phyloP scores from a whole-genome alignment of 2,888 invertebrate species.

The Dryobotodes eremita region DNA sequence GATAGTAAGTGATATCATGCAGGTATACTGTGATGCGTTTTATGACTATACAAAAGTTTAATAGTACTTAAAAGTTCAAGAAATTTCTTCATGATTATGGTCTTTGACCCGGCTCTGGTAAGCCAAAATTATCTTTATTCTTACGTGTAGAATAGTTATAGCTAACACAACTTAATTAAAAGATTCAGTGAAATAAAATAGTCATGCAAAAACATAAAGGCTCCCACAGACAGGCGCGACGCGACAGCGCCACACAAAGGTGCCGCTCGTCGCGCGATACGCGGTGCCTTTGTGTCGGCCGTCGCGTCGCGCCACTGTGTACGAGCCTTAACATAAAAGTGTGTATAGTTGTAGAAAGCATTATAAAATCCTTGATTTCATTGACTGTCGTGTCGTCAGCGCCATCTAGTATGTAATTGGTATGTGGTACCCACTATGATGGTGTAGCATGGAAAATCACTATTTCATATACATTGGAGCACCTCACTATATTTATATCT shows the following conservation, averaged over 20 bases:
- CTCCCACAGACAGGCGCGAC: too few species aligned
- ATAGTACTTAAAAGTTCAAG: neutral
- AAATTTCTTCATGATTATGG: neutral
- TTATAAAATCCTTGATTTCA: conserved; percentile 10
- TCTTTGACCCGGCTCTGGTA: neutral
- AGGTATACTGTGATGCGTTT: conserved; percentile 22
- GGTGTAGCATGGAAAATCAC: conserved; percentile 54
- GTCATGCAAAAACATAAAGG: neutral
- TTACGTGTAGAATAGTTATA: neutral
- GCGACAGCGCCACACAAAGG: too few species aligned
- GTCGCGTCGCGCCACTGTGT: too few species aligned
- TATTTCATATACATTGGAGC: conserved; percentile 47
- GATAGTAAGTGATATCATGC: conserved; percentile 7
- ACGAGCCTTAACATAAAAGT: too few species aligned
- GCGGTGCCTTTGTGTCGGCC: too few species aligned
- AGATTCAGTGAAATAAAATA: neutral
- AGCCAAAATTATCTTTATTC: neutral
- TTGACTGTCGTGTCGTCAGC: neutral
- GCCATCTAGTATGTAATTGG: conserved; percentile 36
- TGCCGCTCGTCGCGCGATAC: too few species aligned
- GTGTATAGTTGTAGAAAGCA: conserved; percentile 26
- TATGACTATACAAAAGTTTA: neutral
- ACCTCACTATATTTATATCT: conserved; percentile 43
- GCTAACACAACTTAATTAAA: neutral
- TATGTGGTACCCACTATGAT: conserved; percentile 32